Conservation (phyloP, 2,888 invertebrate species). For the Campopleginae sp. region DNA sequence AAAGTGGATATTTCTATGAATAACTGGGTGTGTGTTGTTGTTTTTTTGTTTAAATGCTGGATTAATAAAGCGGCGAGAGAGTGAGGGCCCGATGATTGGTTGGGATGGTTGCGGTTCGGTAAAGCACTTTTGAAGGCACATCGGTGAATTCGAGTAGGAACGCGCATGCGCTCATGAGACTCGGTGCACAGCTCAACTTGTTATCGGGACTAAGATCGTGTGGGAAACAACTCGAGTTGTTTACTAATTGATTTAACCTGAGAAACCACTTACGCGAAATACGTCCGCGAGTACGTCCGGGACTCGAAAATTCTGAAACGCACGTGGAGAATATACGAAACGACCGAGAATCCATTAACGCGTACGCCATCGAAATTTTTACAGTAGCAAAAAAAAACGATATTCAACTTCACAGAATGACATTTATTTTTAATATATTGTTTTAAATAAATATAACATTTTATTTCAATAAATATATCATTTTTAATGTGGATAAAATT, state of each 20-base stretch:
- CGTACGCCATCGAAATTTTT: background rate
- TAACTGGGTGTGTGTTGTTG: background rate
- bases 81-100: background rate
- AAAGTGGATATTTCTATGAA: conserved; percentile 7
- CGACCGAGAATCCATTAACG: conserved; percentile 20
- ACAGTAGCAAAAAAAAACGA: background rate
- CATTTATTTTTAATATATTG: no score
- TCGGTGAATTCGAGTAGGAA: background rate
- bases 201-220: conserved; percentile 21
- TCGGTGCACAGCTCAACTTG: background rate
- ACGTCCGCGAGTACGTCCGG: background rate
- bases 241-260: conserved; percentile 62
- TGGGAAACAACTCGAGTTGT: conserved; percentile 54
- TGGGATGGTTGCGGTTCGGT: background rate
- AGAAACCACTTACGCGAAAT: conserved; percentile 60
- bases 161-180: background rate
- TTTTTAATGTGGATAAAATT: no score
- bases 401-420: no score
- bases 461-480: no score
- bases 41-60: background rate
- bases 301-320: background rate
- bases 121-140: background rate
- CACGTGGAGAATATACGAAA: background rate
- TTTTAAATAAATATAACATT: no score
- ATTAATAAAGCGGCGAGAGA: background rate